Conservation (phyloP, 2,797 vertebrate species). For the Paratrypauchen microcephalus region DNA sequence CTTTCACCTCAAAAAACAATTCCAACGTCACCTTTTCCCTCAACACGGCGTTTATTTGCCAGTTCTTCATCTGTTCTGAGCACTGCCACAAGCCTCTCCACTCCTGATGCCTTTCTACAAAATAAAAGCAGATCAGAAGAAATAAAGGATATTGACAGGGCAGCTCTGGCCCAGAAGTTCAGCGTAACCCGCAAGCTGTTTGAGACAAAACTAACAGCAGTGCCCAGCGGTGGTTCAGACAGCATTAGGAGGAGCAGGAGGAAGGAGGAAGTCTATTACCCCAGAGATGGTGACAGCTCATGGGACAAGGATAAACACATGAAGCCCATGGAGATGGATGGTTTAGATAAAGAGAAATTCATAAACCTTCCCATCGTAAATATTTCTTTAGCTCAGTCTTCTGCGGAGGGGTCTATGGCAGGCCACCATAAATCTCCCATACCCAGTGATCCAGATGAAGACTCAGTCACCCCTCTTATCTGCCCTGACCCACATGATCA, state of each 20-base stretch:
- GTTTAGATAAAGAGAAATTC: constrained; percentile 41
- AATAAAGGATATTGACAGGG: constrained; percentile 80
- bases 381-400: constrained; percentile 24
- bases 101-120: constrained; percentile 53
- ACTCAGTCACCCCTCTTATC: constrained; percentile 19
- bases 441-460: constrained; percentile 7
- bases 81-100: constrained; percentile 62
- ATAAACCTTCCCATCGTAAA: constrained; percentile 39
- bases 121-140: constrained; percentile 79
- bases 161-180: constrained; percentile 89
- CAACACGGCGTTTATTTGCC: constrained; percentile 44
- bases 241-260: constrained; percentile 40
- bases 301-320: constrained; percentile 40
- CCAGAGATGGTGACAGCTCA: constrained; percentile 14
- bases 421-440: constrained; percentile 25
- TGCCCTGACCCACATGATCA: constrained; percentile 10
- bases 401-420: constrained; percentile 12
- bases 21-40: constrained; percentile 43
- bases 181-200: constrained; percentile 87
- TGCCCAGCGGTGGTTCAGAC: constrained; percentile 32
- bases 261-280: constrained; percentile 32
- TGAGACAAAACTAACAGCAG: constrained; percentile 80
- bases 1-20: constrained; percentile 33
- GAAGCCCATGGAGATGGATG: constrained; percentile 22
- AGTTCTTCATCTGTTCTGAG: constrained; percentile 72